These are phyloP conservation scores for Andrena dorsata DNA, from an alignment of 2,888 invertebrate genomes.

Conservation along the genomic window DNA sequence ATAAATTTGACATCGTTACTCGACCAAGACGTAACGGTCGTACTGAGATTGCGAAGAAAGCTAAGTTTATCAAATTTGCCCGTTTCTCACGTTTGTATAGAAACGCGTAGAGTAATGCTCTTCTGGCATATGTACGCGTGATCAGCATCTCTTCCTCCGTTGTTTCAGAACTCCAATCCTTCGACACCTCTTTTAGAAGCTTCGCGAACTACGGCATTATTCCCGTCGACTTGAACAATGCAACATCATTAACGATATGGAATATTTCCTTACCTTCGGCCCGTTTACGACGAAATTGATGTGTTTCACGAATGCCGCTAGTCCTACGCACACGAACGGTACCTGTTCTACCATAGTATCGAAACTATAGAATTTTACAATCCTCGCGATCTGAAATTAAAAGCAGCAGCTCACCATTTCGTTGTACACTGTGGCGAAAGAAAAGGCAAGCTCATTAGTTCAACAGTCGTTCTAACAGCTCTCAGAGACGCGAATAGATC, in stretches of 20 bases:
- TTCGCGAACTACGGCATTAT: background rate
- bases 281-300: background rate
- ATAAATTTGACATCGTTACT: no score
- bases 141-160: background rate
- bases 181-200: no score
- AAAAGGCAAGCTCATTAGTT: background rate
- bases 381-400: background rate
- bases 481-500: background rate
- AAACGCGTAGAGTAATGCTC: background rate
- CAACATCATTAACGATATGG: background rate
- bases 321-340: background rate
- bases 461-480: background rate
- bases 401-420: background rate
- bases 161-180: background rate
- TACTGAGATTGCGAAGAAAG: background rate
- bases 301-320: background rate
- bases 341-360: background rate
- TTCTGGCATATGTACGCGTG: background rate
- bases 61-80: background rate
- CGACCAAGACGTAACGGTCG: no score
- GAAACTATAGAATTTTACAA: background rate
- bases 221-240: background rate
- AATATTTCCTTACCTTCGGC: background rate
- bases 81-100: background rate
- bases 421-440: background rate